Base-by-base conservation (phyloP, 1,140 invertebrate species). In the Agraylea sexmaculata region DNA sequence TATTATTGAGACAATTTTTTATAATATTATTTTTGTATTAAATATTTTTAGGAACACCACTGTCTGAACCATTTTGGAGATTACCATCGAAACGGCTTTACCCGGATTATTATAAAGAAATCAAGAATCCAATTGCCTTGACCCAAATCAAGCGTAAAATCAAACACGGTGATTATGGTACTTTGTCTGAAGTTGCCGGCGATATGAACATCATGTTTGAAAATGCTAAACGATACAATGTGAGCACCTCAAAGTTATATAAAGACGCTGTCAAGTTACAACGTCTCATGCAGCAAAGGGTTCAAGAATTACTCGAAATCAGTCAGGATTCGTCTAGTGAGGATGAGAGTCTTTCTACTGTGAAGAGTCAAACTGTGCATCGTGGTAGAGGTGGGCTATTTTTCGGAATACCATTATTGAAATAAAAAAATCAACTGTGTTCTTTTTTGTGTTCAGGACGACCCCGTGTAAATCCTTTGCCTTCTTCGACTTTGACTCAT, bases 191-290 rank as follows among this genome's bases (percentile, higher is more conserved):
- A 62, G 75, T 97, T 38, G 85, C 87, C n/a, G 80, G 80, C 1
- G 94, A 98, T 58, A 76, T 98, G 69, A 93, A 93, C 58, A 77
- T 95, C n/a, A 93, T 99, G 81, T 94, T 98, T 70, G 87, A 96
- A 27, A 98, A 97, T 70, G 92, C 93, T 5, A 92, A 91, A 58
- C 80, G 83, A 50, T 98, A 95, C 60, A 97, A 97, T 58, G 64
- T 84, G 35, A 80, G 85, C 27, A 83, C 85, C 36, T 91, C 88
- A 3, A 75, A 79, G 51, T 67, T 96, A 18, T 95, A 92, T 52
- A 87, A 86, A 62, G 82, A 73, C 44, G 70, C 70, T 13, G 59
- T 70, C 0, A 72, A 72, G 49, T 61, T 74, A 52, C 62, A 66
- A 46, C 55, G 62, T 55, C 69, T 86, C 39, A 85, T 92, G 80